These are phyloP conservation scores for Reinhardtius hippoglossoides DNA, from an alignment of 2,113 vertebrate species.

Conservation along the genomic window DNA sequence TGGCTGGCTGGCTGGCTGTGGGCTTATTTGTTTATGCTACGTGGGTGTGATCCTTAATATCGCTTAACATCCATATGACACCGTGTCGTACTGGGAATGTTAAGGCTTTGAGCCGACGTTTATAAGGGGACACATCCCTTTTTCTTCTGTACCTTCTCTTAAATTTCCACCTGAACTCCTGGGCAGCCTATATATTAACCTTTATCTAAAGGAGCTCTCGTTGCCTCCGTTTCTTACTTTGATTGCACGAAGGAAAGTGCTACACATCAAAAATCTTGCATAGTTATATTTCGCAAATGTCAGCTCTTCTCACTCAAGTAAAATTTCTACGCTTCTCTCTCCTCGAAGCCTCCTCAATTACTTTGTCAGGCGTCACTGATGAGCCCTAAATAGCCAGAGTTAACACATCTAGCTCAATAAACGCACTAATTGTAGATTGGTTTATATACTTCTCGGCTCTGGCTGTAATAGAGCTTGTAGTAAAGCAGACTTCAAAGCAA, in stretches of 20 bases:
- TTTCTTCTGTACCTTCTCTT: slow-evolving; percentile 21
- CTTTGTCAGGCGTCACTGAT: slow-evolving; percentile 40
- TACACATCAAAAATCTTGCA: slow-evolving; percentile 3
- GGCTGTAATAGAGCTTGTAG: slow-evolving; percentile 47
- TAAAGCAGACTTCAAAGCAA: slow-evolving; percentile 70
- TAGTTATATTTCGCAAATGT: slow-evolving; percentile 18
- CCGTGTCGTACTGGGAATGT: slow-evolving; percentile 50
- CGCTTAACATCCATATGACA: slow-evolving; percentile 67
- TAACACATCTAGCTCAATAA: slow-evolving; percentile 56
- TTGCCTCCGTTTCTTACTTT: neutral
- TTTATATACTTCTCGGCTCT: slow-evolving; percentile 58
- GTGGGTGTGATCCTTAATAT: slow-evolving; percentile 74
- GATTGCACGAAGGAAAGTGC: neutral
- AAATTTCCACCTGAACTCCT: slow-evolving; percentile 7
- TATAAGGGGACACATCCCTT: slow-evolving; percentile 46
- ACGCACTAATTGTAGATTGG: slow-evolving; percentile 56
- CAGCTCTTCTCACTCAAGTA: slow-evolving; percentile 21
- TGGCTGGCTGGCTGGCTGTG: slow-evolving; percentile 58
- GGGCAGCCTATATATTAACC: slow-evolving; percentile 13
- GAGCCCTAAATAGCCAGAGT: slow-evolving; percentile 41
- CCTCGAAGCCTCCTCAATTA: slow-evolving; percentile 28
- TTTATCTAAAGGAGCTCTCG: slow-evolving; percentile 6
- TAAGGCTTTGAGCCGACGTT: slow-evolving; percentile 39
- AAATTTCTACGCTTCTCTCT: slow-evolving; percentile 10
- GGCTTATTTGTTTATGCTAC: slow-evolving; percentile 70